Conservation (phyloP, 2,888 invertebrate genomes). For the Epinotia bilunana region DNA sequence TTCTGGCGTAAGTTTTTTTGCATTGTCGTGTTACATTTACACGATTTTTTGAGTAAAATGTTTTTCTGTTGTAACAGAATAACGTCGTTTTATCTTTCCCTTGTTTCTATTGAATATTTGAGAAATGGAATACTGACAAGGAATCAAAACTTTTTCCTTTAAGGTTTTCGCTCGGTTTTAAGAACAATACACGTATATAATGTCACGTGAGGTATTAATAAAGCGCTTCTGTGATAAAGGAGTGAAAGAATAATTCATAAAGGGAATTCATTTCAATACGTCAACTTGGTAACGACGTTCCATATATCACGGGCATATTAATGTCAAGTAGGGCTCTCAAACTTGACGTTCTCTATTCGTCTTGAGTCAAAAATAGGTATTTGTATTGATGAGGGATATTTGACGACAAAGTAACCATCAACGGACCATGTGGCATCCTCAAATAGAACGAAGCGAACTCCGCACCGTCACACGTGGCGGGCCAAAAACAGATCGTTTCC, state of each 20-base stretch:
- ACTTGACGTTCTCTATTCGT: constrained; percentile 73
- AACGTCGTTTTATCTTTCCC: constrained; percentile 69
- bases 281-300: constrained; percentile 63
- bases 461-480: constrained; percentile 78
- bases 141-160: constrained; percentile 59
- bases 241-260: constrained; percentile 63
- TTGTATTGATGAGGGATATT: constrained; percentile 77
- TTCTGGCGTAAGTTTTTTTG: constrained; percentile 61
- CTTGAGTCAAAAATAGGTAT: constrained; percentile 72
- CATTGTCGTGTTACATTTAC: constrained; percentile 59
- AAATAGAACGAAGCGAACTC: constrained; percentile 74
- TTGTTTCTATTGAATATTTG: constrained; percentile 68
- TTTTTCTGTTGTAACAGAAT: constrained; percentile 68
- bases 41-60: constrained; percentile 63
- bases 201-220: constrained; percentile 52
- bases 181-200: constrained; percentile 53
- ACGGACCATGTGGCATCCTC: constrained; percentile 75
- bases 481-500: constrained; percentile 83
- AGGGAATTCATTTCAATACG: constrained; percentile 63
- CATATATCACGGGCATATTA: constrained; percentile 75
- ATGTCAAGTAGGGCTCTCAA: constrained; percentile 72
- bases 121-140: constrained; percentile 62
- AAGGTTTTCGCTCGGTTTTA: constrained; percentile 52
- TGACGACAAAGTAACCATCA: constrained; percentile 80
- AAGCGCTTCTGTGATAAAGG: constrained; percentile 51